phyloP scores from a whole-genome alignment of 2,888 invertebrate genomes.

The Sericinus montela region DNA sequence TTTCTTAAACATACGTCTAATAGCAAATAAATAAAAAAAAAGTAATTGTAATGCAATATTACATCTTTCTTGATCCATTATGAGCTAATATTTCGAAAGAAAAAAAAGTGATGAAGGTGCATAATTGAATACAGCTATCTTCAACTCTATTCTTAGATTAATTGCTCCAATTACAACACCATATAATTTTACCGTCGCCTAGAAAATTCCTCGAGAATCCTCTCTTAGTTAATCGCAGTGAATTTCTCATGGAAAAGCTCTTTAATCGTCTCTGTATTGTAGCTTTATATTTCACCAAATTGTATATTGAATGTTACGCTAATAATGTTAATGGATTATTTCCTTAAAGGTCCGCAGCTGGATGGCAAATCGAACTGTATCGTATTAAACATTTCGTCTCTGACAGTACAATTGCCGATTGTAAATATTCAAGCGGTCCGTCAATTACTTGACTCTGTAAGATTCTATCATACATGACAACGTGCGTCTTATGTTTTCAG shows the following conservation, averaged over 20 bases:
- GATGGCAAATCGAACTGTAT: slow-evolving; percentile 12
- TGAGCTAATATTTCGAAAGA: no score
- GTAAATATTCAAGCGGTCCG: slow-evolving; percentile 47
- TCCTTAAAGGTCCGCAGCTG: slow-evolving; percentile 33
- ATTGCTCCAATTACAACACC: slow-evolving; percentile 6
- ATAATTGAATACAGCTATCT: background rate
- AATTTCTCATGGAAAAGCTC: slow-evolving; percentile 29
- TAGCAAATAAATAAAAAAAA: no score
- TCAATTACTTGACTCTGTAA: slow-evolving; percentile 38
- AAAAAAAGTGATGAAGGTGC: no score
- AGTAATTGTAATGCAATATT: no score
- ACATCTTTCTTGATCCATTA: no score
- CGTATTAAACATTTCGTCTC: slow-evolving; percentile 22
- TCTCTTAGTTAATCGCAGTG: slow-evolving; percentile 18
- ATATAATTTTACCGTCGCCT: slow-evolving; percentile 17
- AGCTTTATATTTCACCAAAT: slow-evolving; percentile 39
- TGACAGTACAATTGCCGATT: slow-evolving; percentile 51
- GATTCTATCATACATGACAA: slow-evolving; percentile 22
- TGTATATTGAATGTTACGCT: slow-evolving; percentile 45
- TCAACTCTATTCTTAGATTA: slow-evolving; percentile 3
- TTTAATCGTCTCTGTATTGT: slow-evolving; percentile 48
- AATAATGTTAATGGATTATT: slow-evolving; percentile 66
- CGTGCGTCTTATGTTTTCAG: slow-evolving; percentile 6
- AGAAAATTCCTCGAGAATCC: slow-evolving; percentile 22
- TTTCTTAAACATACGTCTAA: no score